Evolutionary conservation across 2,797 vertebrate genomes (phyloP).

Genomic region (Potorous gilbertii): DNA sequence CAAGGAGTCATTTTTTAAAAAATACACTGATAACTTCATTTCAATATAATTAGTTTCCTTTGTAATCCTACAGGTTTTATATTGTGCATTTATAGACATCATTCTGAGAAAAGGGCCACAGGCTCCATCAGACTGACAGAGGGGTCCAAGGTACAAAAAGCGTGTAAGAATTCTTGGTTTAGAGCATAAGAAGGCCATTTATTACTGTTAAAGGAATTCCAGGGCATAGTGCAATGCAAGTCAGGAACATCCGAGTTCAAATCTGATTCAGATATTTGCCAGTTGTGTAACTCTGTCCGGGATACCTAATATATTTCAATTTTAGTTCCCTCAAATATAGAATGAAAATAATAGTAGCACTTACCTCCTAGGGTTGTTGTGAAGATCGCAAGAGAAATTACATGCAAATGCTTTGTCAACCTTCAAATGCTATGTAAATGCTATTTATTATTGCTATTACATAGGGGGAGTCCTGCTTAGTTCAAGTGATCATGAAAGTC

Average conservation of each 20-base stretch:
- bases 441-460: not conserved
- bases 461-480: not conserved
- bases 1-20: not conserved
- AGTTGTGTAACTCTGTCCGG: not conserved
- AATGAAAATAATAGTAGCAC: not conserved
- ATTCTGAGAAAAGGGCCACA: not conserved
- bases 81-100: not conserved
- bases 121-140: not conserved
- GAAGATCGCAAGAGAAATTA: not conserved
- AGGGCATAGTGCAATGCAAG: not conserved
- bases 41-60: not conserved
- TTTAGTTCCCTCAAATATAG: not conserved
- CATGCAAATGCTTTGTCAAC: not conserved
- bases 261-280: not conserved
- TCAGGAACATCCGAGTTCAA: not conserved
- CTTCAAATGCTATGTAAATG: not conserved
- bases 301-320: not conserved
- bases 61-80: not conserved
- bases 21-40: not conserved
- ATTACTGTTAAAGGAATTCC: not conserved
- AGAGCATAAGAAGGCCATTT: not conserved
- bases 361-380: not conserved
- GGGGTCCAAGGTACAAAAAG: not conserved
- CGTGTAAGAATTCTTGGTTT: not conserved
- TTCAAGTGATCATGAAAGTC: not conserved